phyloP scores from a whole-genome alignment of 1,140 invertebrate genomes.

The Drosophila guanche region DNA sequence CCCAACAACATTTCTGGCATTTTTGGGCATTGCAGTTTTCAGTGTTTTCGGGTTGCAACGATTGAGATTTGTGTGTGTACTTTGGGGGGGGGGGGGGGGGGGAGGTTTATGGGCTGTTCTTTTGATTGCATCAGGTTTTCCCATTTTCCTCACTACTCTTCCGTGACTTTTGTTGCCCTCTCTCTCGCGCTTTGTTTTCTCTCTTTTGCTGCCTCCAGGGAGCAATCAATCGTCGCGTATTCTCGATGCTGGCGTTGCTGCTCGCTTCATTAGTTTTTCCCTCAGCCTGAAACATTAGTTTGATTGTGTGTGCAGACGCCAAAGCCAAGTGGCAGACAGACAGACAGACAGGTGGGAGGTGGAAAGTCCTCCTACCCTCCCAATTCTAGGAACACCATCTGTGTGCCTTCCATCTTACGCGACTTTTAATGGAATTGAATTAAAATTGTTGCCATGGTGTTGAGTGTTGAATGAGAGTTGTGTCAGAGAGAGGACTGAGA shows the following conservation, averaged over 20 bases:
- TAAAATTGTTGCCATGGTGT: constrained; percentile 72
- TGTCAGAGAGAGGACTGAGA: too few species aligned
- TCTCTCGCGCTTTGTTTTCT: too few species aligned
- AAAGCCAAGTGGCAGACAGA: constrained; percentile 23
- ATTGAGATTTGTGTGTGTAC: too few species aligned
- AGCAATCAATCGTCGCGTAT: constrained; percentile 81
- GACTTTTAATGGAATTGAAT: constrained; percentile 82
- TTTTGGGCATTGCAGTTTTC: too few species aligned
- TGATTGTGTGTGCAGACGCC: constrained; percentile 41
- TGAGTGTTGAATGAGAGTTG: constrained; percentile 12
- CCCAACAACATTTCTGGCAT: not conserved
- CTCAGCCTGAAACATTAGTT: constrained; percentile 64
- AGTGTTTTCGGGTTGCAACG: too few species aligned
- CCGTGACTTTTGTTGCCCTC: constrained; percentile 27
- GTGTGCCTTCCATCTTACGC: constrained; percentile 55
- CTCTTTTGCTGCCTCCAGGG: constrained; percentile 61
- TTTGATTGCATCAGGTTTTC: constrained; percentile 53
- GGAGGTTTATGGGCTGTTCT: too few species aligned
- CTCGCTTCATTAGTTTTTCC: constrained; percentile 75
- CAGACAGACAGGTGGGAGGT: constrained; percentile 1
- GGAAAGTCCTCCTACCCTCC: constrained; percentile 1
- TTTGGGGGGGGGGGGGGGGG: too few species aligned
- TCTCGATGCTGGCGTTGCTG: constrained; percentile 33
- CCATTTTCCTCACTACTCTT: constrained; percentile 8
- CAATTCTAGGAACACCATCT: constrained; percentile 61